These are phyloP conservation scores for Oenanthe melanoleuca DNA, from an alignment of 2,113 vertebrate species.

Conservation along the genomic window DNA sequence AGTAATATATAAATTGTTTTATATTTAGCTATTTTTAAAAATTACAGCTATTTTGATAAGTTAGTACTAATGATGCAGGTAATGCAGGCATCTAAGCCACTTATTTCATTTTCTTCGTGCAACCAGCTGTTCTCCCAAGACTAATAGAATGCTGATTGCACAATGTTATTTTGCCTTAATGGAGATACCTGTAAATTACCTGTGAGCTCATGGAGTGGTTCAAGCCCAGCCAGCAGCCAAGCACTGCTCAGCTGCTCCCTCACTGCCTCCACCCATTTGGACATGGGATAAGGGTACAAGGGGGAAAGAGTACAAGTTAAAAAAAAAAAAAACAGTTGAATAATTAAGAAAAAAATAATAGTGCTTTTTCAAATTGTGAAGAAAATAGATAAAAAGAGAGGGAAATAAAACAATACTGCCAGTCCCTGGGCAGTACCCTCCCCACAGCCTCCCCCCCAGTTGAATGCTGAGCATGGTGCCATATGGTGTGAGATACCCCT, in stretches of 20 bases:
- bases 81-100: background rate
- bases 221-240: background rate
- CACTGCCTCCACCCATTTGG: accelerated
- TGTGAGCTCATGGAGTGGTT: background rate
- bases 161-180: background rate
- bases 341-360: background rate
- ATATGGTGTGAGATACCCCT: background rate
- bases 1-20: background rate
- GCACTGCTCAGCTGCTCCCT: background rate
- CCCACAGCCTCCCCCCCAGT: accelerated
- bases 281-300: no score
- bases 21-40: background rate
- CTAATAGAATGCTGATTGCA: background rate
- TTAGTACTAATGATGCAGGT: background rate
- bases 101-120: background rate
- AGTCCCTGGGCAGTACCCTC: accelerated
- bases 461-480: background rate
- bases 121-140: background rate
- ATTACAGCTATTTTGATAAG: background rate
- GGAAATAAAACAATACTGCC: background rate
- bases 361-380: background rate
- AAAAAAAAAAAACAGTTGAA: background rate
- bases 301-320: background rate
- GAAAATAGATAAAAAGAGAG: background rate
- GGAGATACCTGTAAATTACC: background rate